Base-by-base conservation (phyloP, 1,140 invertebrate genomes). In the Pollicipes pollicipes region DNA sequence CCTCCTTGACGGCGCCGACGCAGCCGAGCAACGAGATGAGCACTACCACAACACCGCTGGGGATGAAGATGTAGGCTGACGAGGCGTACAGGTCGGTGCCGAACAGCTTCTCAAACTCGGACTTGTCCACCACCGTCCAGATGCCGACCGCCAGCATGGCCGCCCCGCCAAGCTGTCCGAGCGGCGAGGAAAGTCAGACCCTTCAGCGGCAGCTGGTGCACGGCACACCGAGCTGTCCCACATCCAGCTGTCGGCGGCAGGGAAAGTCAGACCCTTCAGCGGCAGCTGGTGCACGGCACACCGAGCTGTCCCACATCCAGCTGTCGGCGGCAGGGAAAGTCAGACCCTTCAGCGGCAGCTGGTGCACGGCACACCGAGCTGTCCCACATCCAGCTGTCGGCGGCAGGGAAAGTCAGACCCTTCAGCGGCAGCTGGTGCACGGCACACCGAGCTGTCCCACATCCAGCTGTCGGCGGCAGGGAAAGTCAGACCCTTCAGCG, bases 1-100 rank as follows among this genome's bases (percentile, higher is more conserved):
- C 86, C 83, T 94, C 91, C 74, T 88, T 90, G 26, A 88, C 84
- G 8, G 92, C 90, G 27, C 91, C 92, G 68, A 91, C 82, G 78
- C 91, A 93, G 32, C 92, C 92, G 72, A 95, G 84, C 77, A 92
- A 88, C 6, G 90, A 88, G 30, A 93, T 85, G 58, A 94, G 76
- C 73, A 87, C 84, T 35, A 91, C 86, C 30, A 89, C 80, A 26
- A 87, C 83, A 17, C 91, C 91, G 66, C 88, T 90, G 3, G 85
- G 86, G 29, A 93, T 85, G 30, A 94, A 80, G 71, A 93, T 88
- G 73, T 88, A 91, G 32, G 90, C 85, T 0, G 90, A 87, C 16
- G 89, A 90, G 58, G 87, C 86, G 79, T 91, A 91, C 74, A 93
- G 82, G 80, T 91, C 89, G 70, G 88, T 91, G 27, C 88, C 89